Evolutionary conservation across 2,888 invertebrate species (phyloP).

Genomic region (Apantesis nais): DNA sequence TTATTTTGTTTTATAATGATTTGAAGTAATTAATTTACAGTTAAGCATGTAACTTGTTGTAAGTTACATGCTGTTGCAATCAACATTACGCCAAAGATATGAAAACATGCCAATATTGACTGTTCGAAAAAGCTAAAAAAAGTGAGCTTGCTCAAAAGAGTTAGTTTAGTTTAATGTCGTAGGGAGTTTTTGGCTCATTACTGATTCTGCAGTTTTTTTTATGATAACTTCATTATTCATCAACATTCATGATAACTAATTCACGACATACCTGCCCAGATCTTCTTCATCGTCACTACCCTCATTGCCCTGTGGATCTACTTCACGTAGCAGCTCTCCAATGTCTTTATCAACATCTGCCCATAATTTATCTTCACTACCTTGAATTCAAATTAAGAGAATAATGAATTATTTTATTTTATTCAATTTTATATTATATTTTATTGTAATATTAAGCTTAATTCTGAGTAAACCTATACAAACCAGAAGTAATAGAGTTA

Average conservation of each 20-base stretch:
- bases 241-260: no score
- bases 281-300: conserved; percentile 89
- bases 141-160: background rate
- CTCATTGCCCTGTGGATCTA: conserved; percentile 89
- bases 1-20: background rate
- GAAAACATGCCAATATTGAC: background rate
- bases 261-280: conserved; percentile 81
- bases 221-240: no score
- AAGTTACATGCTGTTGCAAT: background rate
- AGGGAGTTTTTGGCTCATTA: no score
- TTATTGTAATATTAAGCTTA: background rate
- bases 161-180: no score
- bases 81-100: background rate
- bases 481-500: conserved; percentile 63
- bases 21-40: background rate
- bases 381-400: conserved; percentile 52
- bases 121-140: background rate
- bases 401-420: conserved; percentile 54
- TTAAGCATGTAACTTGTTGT: no score
- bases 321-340: conserved; percentile 90
- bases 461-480: conserved; percentile 3
- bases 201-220: no score
- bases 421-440: no score
- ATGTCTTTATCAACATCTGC: conserved; percentile 93
- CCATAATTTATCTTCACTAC: conserved; percentile 90